Base-by-base conservation (phyloP, 2,888 invertebrate species). In the Pyralis farinalis region DNA sequence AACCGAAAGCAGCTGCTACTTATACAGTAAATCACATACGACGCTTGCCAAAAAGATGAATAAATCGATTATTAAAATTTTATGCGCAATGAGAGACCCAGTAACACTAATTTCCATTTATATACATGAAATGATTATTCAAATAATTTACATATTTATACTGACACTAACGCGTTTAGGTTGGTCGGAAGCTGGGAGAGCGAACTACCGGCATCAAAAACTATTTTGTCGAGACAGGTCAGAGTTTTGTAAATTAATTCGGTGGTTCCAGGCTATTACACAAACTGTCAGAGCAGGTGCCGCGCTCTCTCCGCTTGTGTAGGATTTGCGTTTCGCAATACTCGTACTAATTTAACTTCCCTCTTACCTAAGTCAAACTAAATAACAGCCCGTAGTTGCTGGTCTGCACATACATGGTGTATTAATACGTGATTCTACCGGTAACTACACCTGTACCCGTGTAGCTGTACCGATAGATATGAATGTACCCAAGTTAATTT, bases 191-290 rank as follows among this genome's bases (percentile, higher is more conserved):
- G 49, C 45, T 44, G 47, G n/a, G 58, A 50, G 51, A 63, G 58
- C 61, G 59, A 63, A 68, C 63, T 65, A 60, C 60, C 55, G 53
- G 58, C 62, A 70, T 81, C 77, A 80, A 78, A 77, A 80, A 82
- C 76, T 74, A 69, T 74, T 77, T 74, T 69, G 77, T 65, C 61
- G 55, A 69, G 75, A 77, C 74, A 71, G 78, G 75, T 77, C 70
- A 70, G 76, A 83, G 77, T 85, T 86, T 82, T 79, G 79, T 74
- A 71, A 82, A 86, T 86, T 82, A 85, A 85, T 85, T 85, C 76
- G 70, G 74, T 64, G 77, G 84, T 85, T 85, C 74, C 77, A 67
- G 70, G 76, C 81, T 83, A 86, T 86, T 84, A 86, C 82, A 70
- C 69, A 74, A 78, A 77, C 85, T 84, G 85, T 84, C 84, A 78